Base-by-base conservation (phyloP, 1,140 invertebrate species). In the Leptinotarsa texana region DNA sequence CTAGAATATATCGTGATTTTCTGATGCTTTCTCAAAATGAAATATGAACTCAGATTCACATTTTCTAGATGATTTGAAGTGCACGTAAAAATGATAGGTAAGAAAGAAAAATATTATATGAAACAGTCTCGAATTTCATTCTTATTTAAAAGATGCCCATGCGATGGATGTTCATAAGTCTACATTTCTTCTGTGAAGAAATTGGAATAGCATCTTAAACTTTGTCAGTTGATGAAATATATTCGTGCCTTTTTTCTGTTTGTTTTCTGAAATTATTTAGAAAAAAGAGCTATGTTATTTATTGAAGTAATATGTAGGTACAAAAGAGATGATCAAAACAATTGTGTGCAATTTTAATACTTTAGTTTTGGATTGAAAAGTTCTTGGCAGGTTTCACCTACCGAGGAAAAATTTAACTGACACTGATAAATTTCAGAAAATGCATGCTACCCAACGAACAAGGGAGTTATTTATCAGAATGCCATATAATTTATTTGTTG, bases 111-210 rank as follows among this genome's bases (percentile, higher is more conserved):
- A 33, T 11, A 42, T 11, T 8, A 3, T 42, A 42, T 11, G 33
- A 42, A 42, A 42, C 8, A 42, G 8, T 42, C 8, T 42, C 8
- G 33, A 42, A 42, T 42, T 42, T 42, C 33, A 11, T 11, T 42
- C 33, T 42, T 42, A 42, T 42, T 42, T 11, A 11, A 42, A 42
- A 6, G 33, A 42, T 42, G 33, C 8, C 33, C 8, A 8, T 11
- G 33, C 4, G 33, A 33, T 33, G 8, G 33, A 33, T 8, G 6
- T 33, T 33, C 33, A 57, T 57, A 57, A 57, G 13, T 57, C 11
- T 57, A n/a, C n/a, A 13, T 57, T 57, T 57, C 51, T 57, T 57
- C 51, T 57, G 51, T 57, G 51, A 57, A 57, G 51, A 57, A 57
- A 57, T 17, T 57, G 33, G 4, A 42, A 42, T 2, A 11, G 3